Evolutionary conservation across 2,888 invertebrate genomes (phyloP), one percentile per base, ranked within the genome.

Genomic region (Chrysina gloriosa): DNA sequence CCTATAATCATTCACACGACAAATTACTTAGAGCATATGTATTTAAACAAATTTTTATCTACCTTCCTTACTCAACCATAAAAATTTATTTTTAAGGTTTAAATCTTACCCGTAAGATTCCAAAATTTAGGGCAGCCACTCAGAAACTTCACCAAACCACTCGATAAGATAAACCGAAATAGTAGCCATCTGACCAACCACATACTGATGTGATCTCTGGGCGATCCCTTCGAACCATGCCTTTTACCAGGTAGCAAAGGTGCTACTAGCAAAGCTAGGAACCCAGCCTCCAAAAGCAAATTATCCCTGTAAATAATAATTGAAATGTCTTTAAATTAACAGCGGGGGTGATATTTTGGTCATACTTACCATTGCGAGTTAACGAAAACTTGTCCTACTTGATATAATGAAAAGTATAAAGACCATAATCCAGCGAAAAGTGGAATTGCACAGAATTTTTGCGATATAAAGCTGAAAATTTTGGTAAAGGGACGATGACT

Each of bases 61-160:
- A 9, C 11, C 9, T 36, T 36, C 11, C 9, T 47, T 21, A 21
- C 7, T 47, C 14, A 4, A 23, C 2, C 47, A 47, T n/a, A 7
- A 47, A 7, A 16, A 47, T 21, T 6, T 47, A 19, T 9, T 7
- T 47, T 19, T 1, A 6, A 47, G 9, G 5, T 48, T 7, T 14
- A 3, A 50, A 50, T 11, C 9, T 73, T 84, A 92, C 92, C 92
- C 77, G 89, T 88, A 36, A 93, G 85, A 71, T 87, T 88, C 92
- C 93, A 93, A 93, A 93, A 93, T 31, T 89, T 86, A 0, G 92
- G 90, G 77, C 91, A 92, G 19, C 88, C 87, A 77, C 89, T 89
- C 36, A 88, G 86, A 36, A 93, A 83, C 80, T 93, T 93, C 0
- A 90, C 88, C 14, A 91, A 84, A 2, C 92, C 92, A 2, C 88